Conservation (phyloP, 2,113 vertebrate genomes). For the Alces alces region DNA sequence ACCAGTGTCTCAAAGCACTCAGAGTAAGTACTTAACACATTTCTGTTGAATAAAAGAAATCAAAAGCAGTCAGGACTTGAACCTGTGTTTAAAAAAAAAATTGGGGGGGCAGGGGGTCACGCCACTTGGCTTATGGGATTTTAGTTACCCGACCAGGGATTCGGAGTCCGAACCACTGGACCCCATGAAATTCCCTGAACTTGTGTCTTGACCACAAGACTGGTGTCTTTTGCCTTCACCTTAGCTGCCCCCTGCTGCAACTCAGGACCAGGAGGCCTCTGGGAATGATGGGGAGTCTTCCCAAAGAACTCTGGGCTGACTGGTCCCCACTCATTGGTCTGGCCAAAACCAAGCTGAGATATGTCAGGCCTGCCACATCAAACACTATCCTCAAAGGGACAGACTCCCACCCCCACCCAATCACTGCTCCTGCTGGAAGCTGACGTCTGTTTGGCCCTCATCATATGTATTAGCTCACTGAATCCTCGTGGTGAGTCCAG, state of each 20-base stretch:
- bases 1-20: neutral
- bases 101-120: neutral
- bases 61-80: neutral
- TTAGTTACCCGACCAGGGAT: neutral
- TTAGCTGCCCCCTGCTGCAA: neutral
- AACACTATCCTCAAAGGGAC: neutral
- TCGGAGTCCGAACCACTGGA: neutral
- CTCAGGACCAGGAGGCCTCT: neutral
- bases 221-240: neutral
- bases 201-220: neutral
- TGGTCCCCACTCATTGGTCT: neutral
- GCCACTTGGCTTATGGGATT: neutral
- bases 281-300: neutral
- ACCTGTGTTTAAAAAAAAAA: neutral
- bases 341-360: neutral
- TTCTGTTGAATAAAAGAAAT: neutral
- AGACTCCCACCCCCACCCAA: neutral
- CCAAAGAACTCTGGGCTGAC: neutral
- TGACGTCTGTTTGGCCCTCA: accelerated
- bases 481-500: neutral
- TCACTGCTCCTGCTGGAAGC: neutral
- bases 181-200: neutral
- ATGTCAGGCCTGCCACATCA: neutral
- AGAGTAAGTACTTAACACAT: neutral
- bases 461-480: neutral